Percentiles rank a stretch among this genome's conserved stretches.
Evolutionary conservation across 53 echinoderm and acorn worm species (phyloP).

Genomic region (Echinometra lucunter): DNA sequence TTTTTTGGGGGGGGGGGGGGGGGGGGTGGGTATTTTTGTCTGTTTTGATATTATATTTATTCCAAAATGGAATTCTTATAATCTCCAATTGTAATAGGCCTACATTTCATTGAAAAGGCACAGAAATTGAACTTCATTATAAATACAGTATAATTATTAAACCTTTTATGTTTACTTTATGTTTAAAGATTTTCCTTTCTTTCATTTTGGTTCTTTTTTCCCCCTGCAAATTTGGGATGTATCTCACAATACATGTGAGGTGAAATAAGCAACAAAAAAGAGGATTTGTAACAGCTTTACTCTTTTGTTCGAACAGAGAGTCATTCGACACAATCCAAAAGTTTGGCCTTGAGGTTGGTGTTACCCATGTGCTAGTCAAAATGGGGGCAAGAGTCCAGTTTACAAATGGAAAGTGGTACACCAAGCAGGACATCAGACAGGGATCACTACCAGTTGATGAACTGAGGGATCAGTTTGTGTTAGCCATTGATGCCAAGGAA

Average conservation of each 20-base stretch:
- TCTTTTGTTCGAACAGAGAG: conserved; percentile 9
- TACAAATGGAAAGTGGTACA: conserved; percentile 90
- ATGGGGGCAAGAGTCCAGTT: conserved; percentile 85
- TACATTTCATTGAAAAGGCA: too few relatives aligned
- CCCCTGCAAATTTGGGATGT: not conserved
- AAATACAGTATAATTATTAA: too few relatives aligned
- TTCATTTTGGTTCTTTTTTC: too few relatives aligned
- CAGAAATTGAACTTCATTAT: too few relatives aligned
- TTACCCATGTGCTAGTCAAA: conserved; percentile 73
- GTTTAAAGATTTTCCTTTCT: too few relatives aligned
- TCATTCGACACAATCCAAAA: not conserved
- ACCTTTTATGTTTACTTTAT: too few relatives aligned
- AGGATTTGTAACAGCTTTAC: too few relatives aligned
- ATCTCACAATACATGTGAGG: not conserved
- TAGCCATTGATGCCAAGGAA: conserved; percentile 86
- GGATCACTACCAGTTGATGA: conserved; percentile 55
- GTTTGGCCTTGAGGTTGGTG: conserved; percentile 75
- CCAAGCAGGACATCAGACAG: conserved; percentile 44
- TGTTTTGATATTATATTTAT: too few relatives aligned
- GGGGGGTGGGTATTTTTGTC: too few relatives aligned
- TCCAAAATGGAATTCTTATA: too few relatives aligned
- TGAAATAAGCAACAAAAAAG: not conserved
- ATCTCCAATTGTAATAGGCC: too few relatives aligned
- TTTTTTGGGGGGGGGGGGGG: not conserved
- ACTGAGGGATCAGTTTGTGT: conserved; percentile 70